These are phyloP conservation scores for Trissolcus brochymenae DNA, from an alignment of 2,888 invertebrate species.

Conservation along the genomic window DNA sequence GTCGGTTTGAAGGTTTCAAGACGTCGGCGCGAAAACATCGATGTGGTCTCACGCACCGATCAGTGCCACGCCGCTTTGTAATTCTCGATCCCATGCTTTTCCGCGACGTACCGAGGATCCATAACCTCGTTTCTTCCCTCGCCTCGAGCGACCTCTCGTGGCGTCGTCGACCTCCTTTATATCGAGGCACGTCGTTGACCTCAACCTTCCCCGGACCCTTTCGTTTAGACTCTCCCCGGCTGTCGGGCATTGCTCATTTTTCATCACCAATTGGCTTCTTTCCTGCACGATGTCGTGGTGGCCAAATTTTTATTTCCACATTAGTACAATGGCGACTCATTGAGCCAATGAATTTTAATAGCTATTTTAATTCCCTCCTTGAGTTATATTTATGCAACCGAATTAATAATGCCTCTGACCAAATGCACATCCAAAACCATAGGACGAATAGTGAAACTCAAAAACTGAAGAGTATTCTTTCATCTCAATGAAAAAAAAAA, in stretches of 20 bases:
- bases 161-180: constrained; percentile 64
- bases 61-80: constrained; percentile 55
- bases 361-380: constrained; percentile 11
- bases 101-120: constrained; percentile 57
- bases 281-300: constrained; percentile 24
- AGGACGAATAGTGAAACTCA: background rate
- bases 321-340: background rate
- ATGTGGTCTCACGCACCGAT: constrained; percentile 52
- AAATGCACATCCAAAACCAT: constrained; percentile 8
- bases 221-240: constrained; percentile 34
- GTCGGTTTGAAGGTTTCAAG: constrained; percentile 17
- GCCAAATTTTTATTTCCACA: constrained; percentile 23
- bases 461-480: no score
- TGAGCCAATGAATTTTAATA: constrained; percentile 13
- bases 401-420: no score
- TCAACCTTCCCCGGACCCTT: constrained; percentile 51
- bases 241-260: constrained; percentile 30
- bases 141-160: constrained; percentile 61
- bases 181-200: constrained; percentile 61
- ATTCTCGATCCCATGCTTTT: constrained; percentile 60
- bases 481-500: no score
- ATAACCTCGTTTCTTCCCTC: constrained; percentile 65
- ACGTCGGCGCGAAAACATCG: constrained; percentile 38
- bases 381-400: no score
- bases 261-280: constrained; percentile 33